Percentiles rank a stretch among this genome's conserved stretches.
These are phyloP conservation scores for Oncorhynchus gorbuscha DNA, from an alignment of 2,113 vertebrate genomes.

Conservation along the genomic window DNA sequence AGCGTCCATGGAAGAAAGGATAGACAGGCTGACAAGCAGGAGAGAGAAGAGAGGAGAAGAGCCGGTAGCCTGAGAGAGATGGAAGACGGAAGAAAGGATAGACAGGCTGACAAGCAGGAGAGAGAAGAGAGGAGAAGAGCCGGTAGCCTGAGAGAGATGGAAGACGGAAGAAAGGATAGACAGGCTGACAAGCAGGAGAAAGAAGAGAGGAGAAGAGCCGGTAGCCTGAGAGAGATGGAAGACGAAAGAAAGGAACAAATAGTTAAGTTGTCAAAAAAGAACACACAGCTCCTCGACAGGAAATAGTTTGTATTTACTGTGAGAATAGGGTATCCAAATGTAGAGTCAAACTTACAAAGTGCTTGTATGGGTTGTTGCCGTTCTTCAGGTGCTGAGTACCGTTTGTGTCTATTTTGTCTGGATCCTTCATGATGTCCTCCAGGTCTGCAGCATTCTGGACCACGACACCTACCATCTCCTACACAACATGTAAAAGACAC, in stretches of 20 bases:
- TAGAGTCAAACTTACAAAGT: conserved; percentile 81
- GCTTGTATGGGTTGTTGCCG: conserved; percentile 70
- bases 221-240: neutral
- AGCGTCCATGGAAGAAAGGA: neutral
- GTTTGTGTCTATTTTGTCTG: conserved; percentile 60
- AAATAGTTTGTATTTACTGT: neutral
- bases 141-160: neutral
- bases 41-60: neutral
- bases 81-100: neutral
- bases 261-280: neutral
- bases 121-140: neutral
- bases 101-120: neutral
- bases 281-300: neutral
- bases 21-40: neutral
- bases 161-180: neutral
- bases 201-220: neutral
- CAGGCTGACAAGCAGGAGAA: neutral
- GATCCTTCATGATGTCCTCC: conserved; percentile 76
- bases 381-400: conserved; percentile 53
- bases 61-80: neutral
- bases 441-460: conserved; percentile 76
- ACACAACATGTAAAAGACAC: conserved; percentile 8
- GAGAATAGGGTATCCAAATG: neutral
- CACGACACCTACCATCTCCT: conserved; percentile 83
- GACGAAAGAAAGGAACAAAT: neutral